A percentile compares a stretch with the other conserved stretches of the same genome.
These are phyloP conservation scores for Andrena bicolor DNA, from an alignment of 2,888 invertebrate species.

Conservation along the genomic window DNA sequence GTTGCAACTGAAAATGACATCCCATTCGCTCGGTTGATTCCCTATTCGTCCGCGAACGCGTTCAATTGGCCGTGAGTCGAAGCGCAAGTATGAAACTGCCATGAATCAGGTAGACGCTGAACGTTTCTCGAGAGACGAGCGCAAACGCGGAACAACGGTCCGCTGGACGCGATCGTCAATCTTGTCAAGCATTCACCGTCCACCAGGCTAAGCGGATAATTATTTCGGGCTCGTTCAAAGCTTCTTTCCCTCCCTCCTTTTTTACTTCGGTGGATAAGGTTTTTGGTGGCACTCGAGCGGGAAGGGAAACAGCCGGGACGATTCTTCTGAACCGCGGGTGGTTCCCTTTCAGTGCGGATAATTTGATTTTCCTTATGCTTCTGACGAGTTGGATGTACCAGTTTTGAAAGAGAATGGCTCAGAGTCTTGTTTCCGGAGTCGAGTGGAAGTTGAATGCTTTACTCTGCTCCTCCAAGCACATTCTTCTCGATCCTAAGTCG, in stretches of 20 bases:
- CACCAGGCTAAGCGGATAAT: conserved; percentile 58
- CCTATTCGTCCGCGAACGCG: conserved; percentile 24
- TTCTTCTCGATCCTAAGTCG: too few relatives aligned
- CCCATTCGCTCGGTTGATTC: too few relatives aligned
- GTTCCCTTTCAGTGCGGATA: not conserved
- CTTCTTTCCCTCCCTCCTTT: conserved; percentile 1
- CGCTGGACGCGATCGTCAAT: conserved; percentile 35
- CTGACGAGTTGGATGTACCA: not conserved
- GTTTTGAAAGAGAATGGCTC: not conserved
- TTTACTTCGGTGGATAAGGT: conserved; percentile 6
- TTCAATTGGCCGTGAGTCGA: conserved; percentile 48
- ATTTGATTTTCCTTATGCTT: conserved; percentile 16
- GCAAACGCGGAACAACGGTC: conserved; percentile 2
- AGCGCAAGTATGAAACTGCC: conserved; percentile 6
- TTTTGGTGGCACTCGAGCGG: conserved; percentile 23
- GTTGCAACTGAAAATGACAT: too few relatives aligned
- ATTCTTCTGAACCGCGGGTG: conserved; percentile 13
- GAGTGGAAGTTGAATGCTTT: not conserved
- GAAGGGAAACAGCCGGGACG: not conserved
- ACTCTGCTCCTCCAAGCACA: not conserved
- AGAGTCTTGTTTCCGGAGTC: not conserved
- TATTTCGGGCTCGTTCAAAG: conserved; percentile 30
- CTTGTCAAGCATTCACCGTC: conserved; percentile 38
- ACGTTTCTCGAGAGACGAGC: conserved; percentile 26
- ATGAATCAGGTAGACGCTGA: conserved; percentile 40